Percentiles rank a stretch among this genome's conserved stretches.
These are phyloP conservation scores for Oxyura jamaicensis DNA, from an alignment of 2,113 vertebrate genomes.

Conservation along the genomic window DNA sequence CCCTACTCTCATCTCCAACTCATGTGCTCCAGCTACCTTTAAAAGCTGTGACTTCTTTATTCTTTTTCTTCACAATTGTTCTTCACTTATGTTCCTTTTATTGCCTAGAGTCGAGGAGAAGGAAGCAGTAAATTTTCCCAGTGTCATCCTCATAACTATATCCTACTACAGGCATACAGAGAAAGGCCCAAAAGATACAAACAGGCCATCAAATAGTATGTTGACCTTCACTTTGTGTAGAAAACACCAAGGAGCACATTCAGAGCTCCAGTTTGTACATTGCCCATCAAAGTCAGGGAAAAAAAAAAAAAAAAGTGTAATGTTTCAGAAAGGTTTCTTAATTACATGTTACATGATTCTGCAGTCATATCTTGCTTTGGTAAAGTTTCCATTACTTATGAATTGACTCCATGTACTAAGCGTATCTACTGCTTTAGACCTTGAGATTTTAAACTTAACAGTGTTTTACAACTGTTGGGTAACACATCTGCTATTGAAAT, in stretches of 20 bases:
- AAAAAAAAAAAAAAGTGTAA: neutral
- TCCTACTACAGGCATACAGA: neutral
- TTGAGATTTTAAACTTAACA: neutral
- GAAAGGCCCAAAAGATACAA: neutral
- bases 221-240: neutral
- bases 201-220: neutral
- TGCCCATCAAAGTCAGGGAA: neutral
- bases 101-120: neutral
- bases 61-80: neutral
- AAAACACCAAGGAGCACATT: neutral
- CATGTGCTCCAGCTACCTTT: neutral
- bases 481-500: neutral
- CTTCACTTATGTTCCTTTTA: neutral
- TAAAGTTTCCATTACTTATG: neutral
- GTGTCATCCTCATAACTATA: neutral
- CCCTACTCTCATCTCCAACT: neutral
- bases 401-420: neutral
- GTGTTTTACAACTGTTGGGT: constrained; percentile 7
- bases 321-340: neutral
- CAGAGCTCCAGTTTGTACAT: neutral
- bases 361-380: neutral
- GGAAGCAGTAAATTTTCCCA: neutral
- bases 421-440: neutral
- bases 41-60: neutral
- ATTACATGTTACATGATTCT: neutral